Evolutionary conservation across 2,888 invertebrate species (phyloP), one percentile per base, ranked within the genome.

Genomic region (Brenthis ino): DNA sequence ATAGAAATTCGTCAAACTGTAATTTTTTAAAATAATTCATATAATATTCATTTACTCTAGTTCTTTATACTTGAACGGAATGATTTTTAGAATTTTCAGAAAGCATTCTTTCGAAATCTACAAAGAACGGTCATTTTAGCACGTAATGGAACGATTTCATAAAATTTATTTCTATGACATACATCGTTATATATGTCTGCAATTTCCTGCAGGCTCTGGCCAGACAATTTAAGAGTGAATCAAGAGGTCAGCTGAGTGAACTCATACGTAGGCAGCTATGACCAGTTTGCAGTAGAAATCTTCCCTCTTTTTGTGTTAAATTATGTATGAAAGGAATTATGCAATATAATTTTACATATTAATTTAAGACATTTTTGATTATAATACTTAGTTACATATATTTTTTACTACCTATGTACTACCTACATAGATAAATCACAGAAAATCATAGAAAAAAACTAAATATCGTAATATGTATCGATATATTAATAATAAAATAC

Each of bases 181-280:
- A 64, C 57, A 54, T 64, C 64, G 57, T 67, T 67, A 57, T 51
- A 58, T 68, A 66, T 64, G 67, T 65, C 69, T 63, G 68, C 70
- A 65, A 70, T 72, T 70, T 70, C 64, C 70, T 58, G 56, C 72
- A 72, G 72, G 65, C 72, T 58, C 65, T 57, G 43, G 28, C 53
- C 50, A 65, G 68, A 68, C 65, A 63, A 72, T 72, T 54, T 57
- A 51, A 57, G 67, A 72, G 65, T 70, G 64, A 53, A 65, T 51
- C 65, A 55, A 24, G 50, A 55, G 70, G 72, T 70, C 72, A 66
- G 58, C 55, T 57, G 57, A 63, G 57, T 72, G 67, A 68, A 57
- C 68, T 61, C 57, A 16, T 33, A 65, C 37, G 37, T 11, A 43
- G 65, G 53, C 55, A 56, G 55, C 63, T 56, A 67, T 63, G 54